Evolutionary conservation across 1,140 invertebrate species (phyloP).

Genomic region (Hirudo medicinalis): DNA sequence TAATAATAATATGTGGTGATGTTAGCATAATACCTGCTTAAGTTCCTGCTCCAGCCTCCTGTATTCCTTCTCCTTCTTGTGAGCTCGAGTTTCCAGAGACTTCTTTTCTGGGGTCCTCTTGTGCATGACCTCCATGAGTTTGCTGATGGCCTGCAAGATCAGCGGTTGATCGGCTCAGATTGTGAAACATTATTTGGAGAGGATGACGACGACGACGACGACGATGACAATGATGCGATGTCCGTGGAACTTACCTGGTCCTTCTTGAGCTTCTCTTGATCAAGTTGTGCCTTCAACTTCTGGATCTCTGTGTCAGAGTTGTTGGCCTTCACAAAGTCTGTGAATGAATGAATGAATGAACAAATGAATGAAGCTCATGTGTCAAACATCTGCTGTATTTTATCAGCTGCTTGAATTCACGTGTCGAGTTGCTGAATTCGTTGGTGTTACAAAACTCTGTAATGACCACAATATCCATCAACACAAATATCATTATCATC

Average conservation of each 20-base stretch:
- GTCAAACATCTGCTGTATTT: no score
- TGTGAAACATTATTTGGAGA: not conserved
- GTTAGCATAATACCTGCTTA: slow-evolving; percentile 49
- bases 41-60: slow-evolving; percentile 86
- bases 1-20: not conserved
- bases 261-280: slow-evolving; percentile 64
- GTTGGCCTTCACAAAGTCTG: slow-evolving; percentile 31
- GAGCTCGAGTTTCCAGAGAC: slow-evolving; percentile 54
- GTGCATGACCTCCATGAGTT: slow-evolving; percentile 91
- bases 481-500: no score
- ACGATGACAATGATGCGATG: no score
- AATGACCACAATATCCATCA: no score
- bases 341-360: no score
- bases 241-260: slow-evolving; percentile 31
- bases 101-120: slow-evolving; percentile 32
- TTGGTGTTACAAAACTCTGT: no score
- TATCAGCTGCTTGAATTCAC: no score
- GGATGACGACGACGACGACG: not conserved
- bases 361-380: no score
- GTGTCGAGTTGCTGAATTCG: no score
- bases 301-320: slow-evolving; percentile 60
- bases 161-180: not conserved
- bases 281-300: slow-evolving; percentile 67
- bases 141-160: slow-evolving; percentile 74
- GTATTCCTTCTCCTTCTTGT: slow-evolving; percentile 87